A percentile compares a stretch with the other conserved stretches of the same genome.
These are phyloP conservation scores for Limnephilus auricula DNA, from an alignment of 2,888 invertebrate species.

Conservation along the genomic window DNA sequence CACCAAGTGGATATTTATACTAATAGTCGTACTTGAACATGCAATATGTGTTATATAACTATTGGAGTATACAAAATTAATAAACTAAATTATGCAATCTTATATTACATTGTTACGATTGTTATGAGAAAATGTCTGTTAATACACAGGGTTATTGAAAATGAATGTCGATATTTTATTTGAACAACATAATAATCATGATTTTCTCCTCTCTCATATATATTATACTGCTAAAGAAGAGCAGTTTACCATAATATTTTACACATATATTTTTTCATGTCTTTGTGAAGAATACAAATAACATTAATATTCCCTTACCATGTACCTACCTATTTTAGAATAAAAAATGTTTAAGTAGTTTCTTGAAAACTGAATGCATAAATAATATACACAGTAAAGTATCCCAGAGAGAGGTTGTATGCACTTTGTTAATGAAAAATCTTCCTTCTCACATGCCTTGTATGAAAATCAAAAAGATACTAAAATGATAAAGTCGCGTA, in stretches of 20 bases:
- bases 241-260: background rate
- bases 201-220: background rate
- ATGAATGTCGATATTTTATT: conserved; percentile 35
- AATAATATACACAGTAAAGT: background rate
- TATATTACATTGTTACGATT: conserved; percentile 37
- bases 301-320: background rate
- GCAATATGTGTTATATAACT: conserved; percentile 52
- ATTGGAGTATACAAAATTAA: conserved; percentile 47
- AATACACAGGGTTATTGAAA: conserved; percentile 31
- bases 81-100: conserved; percentile 33
- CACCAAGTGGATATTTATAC: conserved; percentile 52
- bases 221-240: background rate
- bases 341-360: background rate
- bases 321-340: no score
- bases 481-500: no score
- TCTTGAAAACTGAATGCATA: background rate
- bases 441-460: no score
- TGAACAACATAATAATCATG: background rate
- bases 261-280: background rate
- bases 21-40: conserved; percentile 52
- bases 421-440: no score
- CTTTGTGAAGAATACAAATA: background rate
- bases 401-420: no score
- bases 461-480: no score
- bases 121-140: conserved; percentile 44